A percentile compares a stretch with the other conserved stretches of the same genome.
phyloP scores from a whole-genome alignment of 37 sponge, comb jelly and placozoan species.

The Chondrilla cf. caribensis region DNA sequence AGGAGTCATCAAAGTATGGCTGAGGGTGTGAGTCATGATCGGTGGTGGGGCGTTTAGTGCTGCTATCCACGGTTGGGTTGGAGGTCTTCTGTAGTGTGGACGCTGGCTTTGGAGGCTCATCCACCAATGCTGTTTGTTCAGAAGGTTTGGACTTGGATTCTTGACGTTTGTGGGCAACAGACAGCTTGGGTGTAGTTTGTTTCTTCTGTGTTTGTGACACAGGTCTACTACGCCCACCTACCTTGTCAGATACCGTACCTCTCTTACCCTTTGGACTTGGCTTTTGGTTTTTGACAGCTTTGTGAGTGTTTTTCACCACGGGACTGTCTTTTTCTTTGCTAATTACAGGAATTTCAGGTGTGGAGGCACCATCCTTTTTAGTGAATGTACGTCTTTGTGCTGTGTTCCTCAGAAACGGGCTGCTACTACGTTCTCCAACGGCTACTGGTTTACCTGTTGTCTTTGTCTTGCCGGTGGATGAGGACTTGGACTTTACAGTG shows the following conservation, averaged over 20 bases:
- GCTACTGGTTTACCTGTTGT: background rate
- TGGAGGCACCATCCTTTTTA: conserved; percentile 4
- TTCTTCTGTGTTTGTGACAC: background rate
- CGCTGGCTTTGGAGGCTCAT: too few species aligned
- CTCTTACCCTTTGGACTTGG: background rate
- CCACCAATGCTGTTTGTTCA: too few species aligned
- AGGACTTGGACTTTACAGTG: background rate
- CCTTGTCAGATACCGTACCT: background rate
- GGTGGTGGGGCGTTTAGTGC: too few species aligned
- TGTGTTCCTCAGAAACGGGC: conserved; percentile 20
- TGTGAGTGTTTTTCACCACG: too few species aligned
- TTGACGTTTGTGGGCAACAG: too few species aligned
- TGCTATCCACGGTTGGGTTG: too few species aligned
- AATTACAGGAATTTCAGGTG: background rate
- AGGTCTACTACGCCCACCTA: background rate
- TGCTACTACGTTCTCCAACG: background rate
- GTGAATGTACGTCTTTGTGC: conserved; percentile 18
- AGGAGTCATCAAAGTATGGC: too few species aligned
- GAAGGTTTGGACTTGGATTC: too few species aligned
- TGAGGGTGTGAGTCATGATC: too few species aligned
- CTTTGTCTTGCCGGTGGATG: background rate
- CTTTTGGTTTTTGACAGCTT: background rate
- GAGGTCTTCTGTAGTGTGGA: too few species aligned
- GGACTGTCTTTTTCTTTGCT: too few species aligned
- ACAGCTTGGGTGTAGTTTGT: too few species aligned